phyloP scores from a whole-genome alignment of 1,140 invertebrate species.

The Drosophila ogumai region DNA sequence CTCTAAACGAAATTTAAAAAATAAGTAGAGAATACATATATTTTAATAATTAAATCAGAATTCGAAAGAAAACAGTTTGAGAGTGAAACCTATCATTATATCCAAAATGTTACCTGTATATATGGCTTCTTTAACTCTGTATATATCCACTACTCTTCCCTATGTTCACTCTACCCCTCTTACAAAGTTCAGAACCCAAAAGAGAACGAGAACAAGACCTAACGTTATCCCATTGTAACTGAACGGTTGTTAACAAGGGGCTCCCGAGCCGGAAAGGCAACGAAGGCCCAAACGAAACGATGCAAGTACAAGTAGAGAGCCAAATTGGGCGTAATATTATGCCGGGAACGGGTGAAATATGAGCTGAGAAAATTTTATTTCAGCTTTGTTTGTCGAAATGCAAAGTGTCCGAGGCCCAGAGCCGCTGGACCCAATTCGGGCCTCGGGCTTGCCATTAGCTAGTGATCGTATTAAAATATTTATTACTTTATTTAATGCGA shows the following conservation, averaged over 20 bases:
- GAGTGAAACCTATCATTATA: neutral
- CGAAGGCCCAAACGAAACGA: constrained; percentile 35
- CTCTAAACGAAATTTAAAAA: neutral
- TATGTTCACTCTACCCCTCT: constrained; percentile 1
- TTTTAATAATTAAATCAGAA: neutral
- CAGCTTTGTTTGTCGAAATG: constrained; percentile 61
- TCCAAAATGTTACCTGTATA: neutral
- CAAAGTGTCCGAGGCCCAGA: constrained; percentile 6
- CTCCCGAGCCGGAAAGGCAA: constrained; percentile 52
- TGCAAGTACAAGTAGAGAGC: constrained; percentile 56
- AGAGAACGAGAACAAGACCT: constrained; percentile 57
- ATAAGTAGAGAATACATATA: neutral
- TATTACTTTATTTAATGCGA: constrained; percentile 43
- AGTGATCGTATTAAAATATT: constrained; percentile 28
- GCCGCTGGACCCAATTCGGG: constrained; percentile 2
- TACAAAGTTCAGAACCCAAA: constrained; percentile 18
- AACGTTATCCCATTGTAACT: constrained; percentile 77
- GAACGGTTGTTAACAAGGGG: constrained; percentile 77
- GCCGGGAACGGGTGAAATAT: constrained; percentile 73
- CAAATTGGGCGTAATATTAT: constrained; percentile 81
- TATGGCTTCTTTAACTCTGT: neutral
- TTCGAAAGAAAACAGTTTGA: too few relatives aligned
- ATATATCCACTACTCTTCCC: neutral
- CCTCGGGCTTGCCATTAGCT: constrained; percentile 15
- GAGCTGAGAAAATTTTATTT: constrained; percentile 82